Base-by-base conservation (phyloP, 2,888 invertebrate genomes). In the Nymphalis c-album region DNA sequence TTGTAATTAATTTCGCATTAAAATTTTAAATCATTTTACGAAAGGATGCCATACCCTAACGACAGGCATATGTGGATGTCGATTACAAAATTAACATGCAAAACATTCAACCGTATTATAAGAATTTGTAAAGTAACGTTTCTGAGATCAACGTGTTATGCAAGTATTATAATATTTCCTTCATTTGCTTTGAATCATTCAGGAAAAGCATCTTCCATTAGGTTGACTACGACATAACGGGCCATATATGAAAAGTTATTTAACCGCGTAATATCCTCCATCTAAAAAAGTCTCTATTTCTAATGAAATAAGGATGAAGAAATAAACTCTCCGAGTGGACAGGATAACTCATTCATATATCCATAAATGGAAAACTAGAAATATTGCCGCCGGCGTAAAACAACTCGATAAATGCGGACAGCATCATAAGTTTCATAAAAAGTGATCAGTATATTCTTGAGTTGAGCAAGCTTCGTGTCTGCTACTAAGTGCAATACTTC, bases 331-430 rank as follows among this genome's bases (percentile, higher is more conserved):
- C 26, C 31, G 55, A 55, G 55, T 53, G 74, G 75, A 73, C 75
- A 71, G 80, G 80, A 84, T 86, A 85, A 83, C 80, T 86, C 83
- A 85, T 82, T 84, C 84, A 77, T 74, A 77, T 82, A 78, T 68
- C 90, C 87, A 76, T 88, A 85, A 80, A 88, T 74, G 84, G 86
- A 53, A 74, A 72, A 73, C 74, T 75, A 75, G 78, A 76, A 74
- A 77, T 76, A 79, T 79, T 74, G 74, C 76, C 73, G 70, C 71
- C 71, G 68, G 74, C 73, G 77, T 75, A 75, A 79, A 79, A 78
- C 80, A 71, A 75, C 78, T 78, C 77, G 75, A 78, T 80, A 82
- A 85, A 88, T 84, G 88, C 81, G 80, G 81, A 85, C 81, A 81
- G 73, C 78, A 81, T 84, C 80, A 81, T 82, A 85, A 80, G 83